Evolutionary conservation across 2,797 vertebrate genomes (phyloP), one percentile per base, ranked within the genome.

Genomic region (Harpagifer antarcticus): DNA sequence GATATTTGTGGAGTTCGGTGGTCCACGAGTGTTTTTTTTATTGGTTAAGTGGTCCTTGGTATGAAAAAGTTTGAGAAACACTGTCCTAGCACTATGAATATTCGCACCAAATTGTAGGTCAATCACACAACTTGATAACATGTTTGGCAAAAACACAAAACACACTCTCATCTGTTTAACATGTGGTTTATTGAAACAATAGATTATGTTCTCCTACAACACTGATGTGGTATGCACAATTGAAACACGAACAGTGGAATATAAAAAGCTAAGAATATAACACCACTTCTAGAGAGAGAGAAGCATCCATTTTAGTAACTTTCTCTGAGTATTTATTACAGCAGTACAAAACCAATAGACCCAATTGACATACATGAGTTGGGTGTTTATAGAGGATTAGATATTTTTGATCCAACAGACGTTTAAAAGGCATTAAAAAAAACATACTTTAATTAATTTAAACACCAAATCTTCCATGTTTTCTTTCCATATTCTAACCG

Each of bases 181-280:
- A 76, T 72, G 70, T 85, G 72, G 63, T 54, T 91, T 94, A 93
- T 94, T 94, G 52, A 86, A 91, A 91, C 74, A 82, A 63, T 86
- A 62, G 79, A 76, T 90, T 91, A 90, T 67, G 76, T 74, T 82
- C 82, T 83, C 50, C 37, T 72, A 72, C 56, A 91, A 90, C 54
- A 84, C 74, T 90, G 77, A 82, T 78, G 86, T 82, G 53, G 74
- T 73, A 70, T 77, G 63, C 81, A 85, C 49, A 74, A 69, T 27
- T 47, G 68, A 14, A 78, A 78, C 69, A 79, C 7, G 23, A 70
- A 84, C 48, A 60, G 72, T 71, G 59, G 17, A 80, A 70, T 68
- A 81, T 60, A 89, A 79, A 83, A 68, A 55, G 8, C 55, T 65
- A 58, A 61, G 44, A 68, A 64, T 73, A 76, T 48, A 74, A 81